Base-by-base conservation (phyloP, 2,113 vertebrate genomes). In the Callaeas wilsoni region DNA sequence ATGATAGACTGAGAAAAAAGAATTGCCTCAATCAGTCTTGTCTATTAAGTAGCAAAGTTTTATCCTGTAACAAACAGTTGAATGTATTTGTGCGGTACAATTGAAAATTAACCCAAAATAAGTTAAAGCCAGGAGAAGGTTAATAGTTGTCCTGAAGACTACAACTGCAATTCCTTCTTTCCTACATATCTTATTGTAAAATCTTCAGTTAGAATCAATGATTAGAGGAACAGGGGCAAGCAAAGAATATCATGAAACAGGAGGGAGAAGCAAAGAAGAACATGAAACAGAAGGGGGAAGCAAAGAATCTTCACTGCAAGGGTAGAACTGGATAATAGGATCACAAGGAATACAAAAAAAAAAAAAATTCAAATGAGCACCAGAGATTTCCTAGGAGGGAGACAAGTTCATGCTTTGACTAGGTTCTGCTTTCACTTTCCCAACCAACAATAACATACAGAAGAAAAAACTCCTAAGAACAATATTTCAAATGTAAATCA, bases 291-390 rank as follows among this genome's bases (percentile, higher is more conserved):
- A 22, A 86, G 13, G 17, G 27, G 10, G 12, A 65, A 57, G 22
- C 4, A 81, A 57, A 52, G 22, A 60, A 50, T 37, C 35, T 89
- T 78, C 14, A 7, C 5, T 78, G 6, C 6, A 60, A 56, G 60
- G 21, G 39, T 6, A 44, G 22, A 68, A 46, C 5, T 30, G 13
- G 9, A 35, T 56, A 77, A 69, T 0, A 0, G 20, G 6, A 59
- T 53, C 2, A 2, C 5, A 50, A 33, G 13, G 22, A 83, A 73
- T 9, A 49, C 0, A 2, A 55, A 79, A 56, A 78, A 35, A 63
- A 18, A 19, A 78, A 35, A 63, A 18, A 19, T n/a, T 83, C 26
- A 63, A 37, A 87, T 37, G 8, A 26, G 6, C 12, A 35, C n/a
- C 39, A 85, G 6, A 56, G 5, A 12, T 64, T 76, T 87, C 20